Evolutionary conservation across 1,140 invertebrate species (phyloP).

Genomic region (Drosophila willistoni): DNA sequence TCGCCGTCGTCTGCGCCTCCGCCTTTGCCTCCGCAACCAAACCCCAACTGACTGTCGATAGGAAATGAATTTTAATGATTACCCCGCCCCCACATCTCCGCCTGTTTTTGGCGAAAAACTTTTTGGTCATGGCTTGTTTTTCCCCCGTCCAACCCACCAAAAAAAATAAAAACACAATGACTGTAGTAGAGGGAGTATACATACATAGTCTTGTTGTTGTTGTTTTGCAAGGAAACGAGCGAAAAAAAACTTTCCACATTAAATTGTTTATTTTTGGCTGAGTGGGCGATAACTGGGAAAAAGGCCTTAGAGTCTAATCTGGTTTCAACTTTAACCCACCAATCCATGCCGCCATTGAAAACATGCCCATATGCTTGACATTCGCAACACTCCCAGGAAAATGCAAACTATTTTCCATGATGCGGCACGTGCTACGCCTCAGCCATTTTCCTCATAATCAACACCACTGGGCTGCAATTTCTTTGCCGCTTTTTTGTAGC

Average conservation of each 20-base stretch:
- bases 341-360: background rate
- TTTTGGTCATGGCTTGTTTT: conserved; percentile 22
- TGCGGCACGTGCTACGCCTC: conserved; percentile 68
- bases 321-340: conserved; percentile 25
- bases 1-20: conserved; percentile 24
- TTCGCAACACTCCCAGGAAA: conserved; percentile 30
- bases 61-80: conserved; percentile 82
- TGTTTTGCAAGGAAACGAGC: conserved; percentile 27
- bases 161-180: too few relatives aligned
- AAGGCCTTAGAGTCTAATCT: conserved; percentile 30
- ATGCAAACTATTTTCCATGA: conserved; percentile 70
- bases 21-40: background rate
- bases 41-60: conserved; percentile 67
- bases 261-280: conserved; percentile 72
- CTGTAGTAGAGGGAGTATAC: too few relatives aligned
- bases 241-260: conserved; percentile 70
- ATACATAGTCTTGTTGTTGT: conserved; percentile 24
- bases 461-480: background rate
- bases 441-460: conserved; percentile 41
- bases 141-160: conserved; percentile 3
- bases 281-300: conserved; percentile 68
- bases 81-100: conserved; percentile 53
- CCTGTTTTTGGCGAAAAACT: conserved; percentile 55
- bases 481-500: conserved; percentile 29
- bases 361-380: conserved; percentile 43